Evolutionary conservation across 1,140 invertebrate genomes (phyloP).

Genomic region (Pinna nobilis): DNA sequence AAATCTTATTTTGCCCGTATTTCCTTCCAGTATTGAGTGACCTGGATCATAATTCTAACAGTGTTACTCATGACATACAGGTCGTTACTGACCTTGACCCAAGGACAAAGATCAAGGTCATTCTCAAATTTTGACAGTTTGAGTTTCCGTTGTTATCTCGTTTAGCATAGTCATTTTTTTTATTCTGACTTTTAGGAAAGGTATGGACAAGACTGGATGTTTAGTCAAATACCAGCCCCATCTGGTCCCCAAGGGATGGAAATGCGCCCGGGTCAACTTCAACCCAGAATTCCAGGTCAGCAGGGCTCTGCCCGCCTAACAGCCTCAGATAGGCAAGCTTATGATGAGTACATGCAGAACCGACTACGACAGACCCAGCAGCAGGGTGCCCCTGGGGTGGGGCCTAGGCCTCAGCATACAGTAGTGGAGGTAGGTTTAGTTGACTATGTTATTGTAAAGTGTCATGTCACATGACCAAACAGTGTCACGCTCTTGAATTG

Average conservation of each 20-base stretch:
- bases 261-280: constrained; percentile 40
- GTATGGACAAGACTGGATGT: constrained; percentile 19
- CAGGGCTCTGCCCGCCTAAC: constrained; percentile 53
- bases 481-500: too few species aligned
- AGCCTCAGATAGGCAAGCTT: constrained; percentile 66
- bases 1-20: too few species aligned
- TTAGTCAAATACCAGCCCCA: neutral
- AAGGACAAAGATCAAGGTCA: too few species aligned
- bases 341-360: constrained; percentile 72
- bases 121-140: too few species aligned
- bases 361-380: constrained; percentile 63
- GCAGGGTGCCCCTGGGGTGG: constrained; percentile 15
- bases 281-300: constrained; percentile 52
- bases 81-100: too few species aligned
- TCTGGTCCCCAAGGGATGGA: constrained; percentile 14
- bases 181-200: neutral
- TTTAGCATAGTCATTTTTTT: too few species aligned
- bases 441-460: too few species aligned
- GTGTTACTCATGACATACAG: too few species aligned
- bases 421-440: constrained; percentile 38
- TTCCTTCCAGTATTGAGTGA: too few species aligned
- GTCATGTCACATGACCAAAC: too few species aligned
- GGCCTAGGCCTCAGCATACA: constrained; percentile 24
- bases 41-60: too few species aligned
- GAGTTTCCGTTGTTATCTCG: too few species aligned